Evolutionary conservation across 2,888 invertebrate species (phyloP), one percentile per base, ranked within the genome.

Genomic region (Spicauda simplicius): DNA sequence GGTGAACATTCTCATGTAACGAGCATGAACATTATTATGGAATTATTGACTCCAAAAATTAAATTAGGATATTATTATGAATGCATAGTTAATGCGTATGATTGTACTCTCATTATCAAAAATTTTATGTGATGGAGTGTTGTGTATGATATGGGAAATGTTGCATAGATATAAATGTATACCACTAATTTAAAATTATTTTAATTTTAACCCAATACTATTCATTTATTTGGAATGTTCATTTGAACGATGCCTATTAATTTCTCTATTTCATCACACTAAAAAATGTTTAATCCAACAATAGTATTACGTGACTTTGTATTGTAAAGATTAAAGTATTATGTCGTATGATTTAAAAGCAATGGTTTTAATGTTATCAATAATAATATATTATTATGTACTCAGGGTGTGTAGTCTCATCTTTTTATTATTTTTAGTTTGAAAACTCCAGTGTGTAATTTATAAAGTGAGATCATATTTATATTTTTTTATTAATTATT

Each of bases 41-140:
- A 84, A 84, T 84, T 82, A 82, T 82, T 84, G 85, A 90, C 88
- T 90, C 90, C 90, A 90, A 90, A 90, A 87, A 89, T 84, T 84
- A 83, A 73, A 80, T 83, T 84, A 86, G 83, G 81, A 78, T 85
- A 82, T 83, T 84, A 83, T 80, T 84, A 83, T 80, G 84, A 85
- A 87, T 82, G 81, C 83, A 83, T 86, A 85, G 82, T 80, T 81
- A 83, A 81, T 81, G 81, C 80, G 82, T 84, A 85, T 84, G 84
- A 82, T 82, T 86, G 84, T 87, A 86, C 81, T 86, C 83, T 83
- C 80, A 79, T 80, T 82, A 83, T 86, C 80, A 80, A 82, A 80
- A 80, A 81, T 80, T 81, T 80, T 80, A 82, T 85, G 82, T 86
- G 84, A 84, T 82, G 81, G 78, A 81, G 78, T 83, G 82, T 81